These are phyloP conservation scores for Schizopygopsis pylzovi DNA, from an alignment of 2,797 vertebrate genomes.

Conservation along the genomic window DNA sequence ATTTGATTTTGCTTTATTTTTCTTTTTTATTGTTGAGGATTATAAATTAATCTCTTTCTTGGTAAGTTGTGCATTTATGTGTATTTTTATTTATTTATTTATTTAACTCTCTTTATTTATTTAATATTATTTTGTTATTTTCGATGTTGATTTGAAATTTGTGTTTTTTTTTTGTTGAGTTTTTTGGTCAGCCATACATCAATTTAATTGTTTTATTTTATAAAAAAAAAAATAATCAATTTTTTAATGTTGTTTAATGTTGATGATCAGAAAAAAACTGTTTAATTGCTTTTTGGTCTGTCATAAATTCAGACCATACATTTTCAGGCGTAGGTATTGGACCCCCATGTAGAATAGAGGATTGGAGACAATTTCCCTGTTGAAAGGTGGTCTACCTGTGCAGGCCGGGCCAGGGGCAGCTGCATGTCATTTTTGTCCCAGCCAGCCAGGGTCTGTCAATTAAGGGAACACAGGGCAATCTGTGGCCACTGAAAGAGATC, in stretches of 20 bases:
- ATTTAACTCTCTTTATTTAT: neutral
- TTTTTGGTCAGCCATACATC: neutral
- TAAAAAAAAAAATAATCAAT: no score
- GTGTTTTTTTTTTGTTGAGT: neutral
- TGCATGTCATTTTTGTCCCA: constrained; percentile 80
- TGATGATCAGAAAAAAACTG: neutral
- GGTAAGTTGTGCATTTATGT: neutral
- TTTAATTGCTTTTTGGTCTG: neutral
- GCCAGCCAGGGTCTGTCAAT: constrained; percentile 83
- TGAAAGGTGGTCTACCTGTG: constrained; percentile 82
- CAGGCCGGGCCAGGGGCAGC: constrained; percentile 72
- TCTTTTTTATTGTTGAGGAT: no score
- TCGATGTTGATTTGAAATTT: no score
- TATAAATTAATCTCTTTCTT: neutral
- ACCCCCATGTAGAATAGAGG: constrained; percentile 69
- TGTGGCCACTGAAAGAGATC: constrained; percentile 94
- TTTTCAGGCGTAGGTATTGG: constrained; percentile 47
- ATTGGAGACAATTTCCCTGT: constrained; percentile 80
- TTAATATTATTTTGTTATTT: neutral
- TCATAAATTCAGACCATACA: neutral
- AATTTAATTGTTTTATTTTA: neutral
- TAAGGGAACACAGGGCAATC: constrained; percentile 89
- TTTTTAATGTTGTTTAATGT: neutral
- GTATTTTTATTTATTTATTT: no score
- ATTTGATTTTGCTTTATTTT: neutral